Evolutionary conservation across 1,140 invertebrate species (phyloP), one percentile per base, ranked within the genome.

Genomic region (Ylistrum balloti): DNA sequence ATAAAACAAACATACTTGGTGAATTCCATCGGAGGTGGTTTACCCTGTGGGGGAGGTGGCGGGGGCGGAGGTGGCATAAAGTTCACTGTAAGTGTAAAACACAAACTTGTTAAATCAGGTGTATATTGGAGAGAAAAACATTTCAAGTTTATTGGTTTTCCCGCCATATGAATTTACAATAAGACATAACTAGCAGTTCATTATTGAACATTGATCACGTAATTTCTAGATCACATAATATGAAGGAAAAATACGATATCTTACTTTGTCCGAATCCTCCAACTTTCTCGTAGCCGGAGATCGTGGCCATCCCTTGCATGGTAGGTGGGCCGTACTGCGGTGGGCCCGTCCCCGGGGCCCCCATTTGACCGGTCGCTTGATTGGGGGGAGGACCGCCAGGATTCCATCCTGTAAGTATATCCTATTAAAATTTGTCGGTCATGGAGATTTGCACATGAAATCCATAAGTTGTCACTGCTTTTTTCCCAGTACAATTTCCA

Each of bases 241-340:
- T n/a, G n/a, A n/a, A n/a, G n/a, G n/a, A n/a, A n/a, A n/a, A 13
- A 38, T 38, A 38, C 35, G 35, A 88, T 48, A 13, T 87, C 91
- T 88, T 56, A 93, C 92, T 91, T 96, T 96, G 95, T 91, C 95
- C 95, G 92, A 97, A 96, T 92, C 96, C 97, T 32, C 96, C 96
- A 17, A 96, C 93, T 33, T 94, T 91, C 92, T 97, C 96, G 90
- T 97, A 97, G 2, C 96, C 96, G 0, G 92, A 88, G 33, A 97
- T 95, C 86, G 94, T 91, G 89, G 96, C 96, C 95, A 96, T 95
- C 32, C 93, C 92, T 41, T 87, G 88, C 92, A 92, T 92, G 33
- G 90, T 86, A n/a, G 93, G 88, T 56, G 96, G 94, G 95, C 90
- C 13, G 95, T 95, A 20, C 95, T 96, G 90, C 10, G 33, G 33